These are phyloP conservation scores for Cynodonichthys magdalenae DNA, from an alignment of 2,797 vertebrate species.

Conservation along the genomic window DNA sequence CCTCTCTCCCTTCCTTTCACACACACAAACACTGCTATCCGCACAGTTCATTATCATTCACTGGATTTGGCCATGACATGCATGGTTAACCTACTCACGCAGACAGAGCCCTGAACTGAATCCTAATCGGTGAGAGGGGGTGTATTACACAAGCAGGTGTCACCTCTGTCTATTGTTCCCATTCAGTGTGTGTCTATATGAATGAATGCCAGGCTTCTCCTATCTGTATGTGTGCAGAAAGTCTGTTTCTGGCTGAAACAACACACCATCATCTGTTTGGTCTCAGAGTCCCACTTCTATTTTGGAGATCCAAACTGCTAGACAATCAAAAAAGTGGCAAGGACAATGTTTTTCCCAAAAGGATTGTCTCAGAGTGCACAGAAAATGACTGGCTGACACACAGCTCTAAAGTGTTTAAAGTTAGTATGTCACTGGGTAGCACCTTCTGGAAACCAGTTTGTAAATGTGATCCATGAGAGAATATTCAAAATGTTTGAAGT, in stretches of 20 bases:
- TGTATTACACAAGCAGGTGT: slow-evolving; percentile 75
- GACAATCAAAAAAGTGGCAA: slow-evolving; percentile 7
- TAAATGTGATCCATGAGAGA: too few relatives aligned
- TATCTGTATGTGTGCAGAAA: slow-evolving; percentile 4
- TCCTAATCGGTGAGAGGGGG: slow-evolving; percentile 68
- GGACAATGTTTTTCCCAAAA: too few relatives aligned
- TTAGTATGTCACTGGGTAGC: too few relatives aligned
- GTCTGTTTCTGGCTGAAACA: slow-evolving; percentile 11
- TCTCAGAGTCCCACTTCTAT: slow-evolving; percentile 2
- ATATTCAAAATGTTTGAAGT: too few relatives aligned
- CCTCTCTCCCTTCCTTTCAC: slow-evolving; percentile 33
- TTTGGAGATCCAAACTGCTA: slow-evolving; percentile 12
- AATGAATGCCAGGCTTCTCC: slow-evolving; percentile 6
- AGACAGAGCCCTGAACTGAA: slow-evolving; percentile 75
- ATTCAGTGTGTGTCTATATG: slow-evolving; percentile 25
- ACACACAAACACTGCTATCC: slow-evolving; percentile 38
- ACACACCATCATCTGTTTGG: slow-evolving; percentile 8
- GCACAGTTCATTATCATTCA: slow-evolving; percentile 80
- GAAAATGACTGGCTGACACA: too few relatives aligned
- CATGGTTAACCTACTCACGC: slow-evolving; percentile 78
- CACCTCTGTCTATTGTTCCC: slow-evolving; percentile 64
- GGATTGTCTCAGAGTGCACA: too few relatives aligned
- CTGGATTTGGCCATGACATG: slow-evolving; percentile 75
- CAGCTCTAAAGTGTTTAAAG: too few relatives aligned
- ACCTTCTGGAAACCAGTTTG: too few relatives aligned